phyloP scores from a whole-genome alignment of 2,888 invertebrate genomes.

The Hesperia comma region DNA sequence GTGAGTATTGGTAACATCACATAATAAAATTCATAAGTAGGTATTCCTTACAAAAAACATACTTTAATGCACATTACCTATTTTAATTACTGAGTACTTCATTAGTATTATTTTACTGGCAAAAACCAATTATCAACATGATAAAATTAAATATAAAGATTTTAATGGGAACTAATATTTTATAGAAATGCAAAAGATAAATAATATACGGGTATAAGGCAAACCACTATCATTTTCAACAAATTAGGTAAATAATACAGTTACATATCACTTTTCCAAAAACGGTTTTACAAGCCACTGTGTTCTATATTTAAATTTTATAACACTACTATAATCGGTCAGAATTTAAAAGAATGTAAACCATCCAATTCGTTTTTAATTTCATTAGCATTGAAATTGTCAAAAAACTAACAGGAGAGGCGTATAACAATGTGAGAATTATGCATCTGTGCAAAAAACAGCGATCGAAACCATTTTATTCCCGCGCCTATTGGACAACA shows the following conservation, averaged over 20 bases:
- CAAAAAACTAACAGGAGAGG: conserved; percentile 18
- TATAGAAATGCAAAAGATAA: too few relatives aligned
- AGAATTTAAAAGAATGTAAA: conserved; percentile 19
- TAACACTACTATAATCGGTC: conserved; percentile 6
- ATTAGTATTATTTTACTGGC: too few relatives aligned
- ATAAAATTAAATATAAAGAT: too few relatives aligned
- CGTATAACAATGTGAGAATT: conserved; percentile 29
- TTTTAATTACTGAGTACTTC: too few relatives aligned
- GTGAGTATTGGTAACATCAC: too few relatives aligned
- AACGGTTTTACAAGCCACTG: neutral
- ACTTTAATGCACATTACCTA: too few relatives aligned
- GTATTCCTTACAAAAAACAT: too few relatives aligned
- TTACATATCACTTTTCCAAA: neutral
- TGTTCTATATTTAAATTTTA: conserved; percentile 21
- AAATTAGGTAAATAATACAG: neutral
- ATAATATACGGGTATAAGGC: too few relatives aligned
- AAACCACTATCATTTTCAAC: neutral
- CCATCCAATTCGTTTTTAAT: conserved; percentile 22
- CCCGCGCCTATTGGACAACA: conserved; percentile 7
- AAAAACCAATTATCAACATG: too few relatives aligned
- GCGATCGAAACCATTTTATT: conserved; percentile 28
- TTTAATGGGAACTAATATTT: too few relatives aligned
- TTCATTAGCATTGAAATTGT: conserved; percentile 29
- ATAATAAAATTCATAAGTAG: too few relatives aligned
- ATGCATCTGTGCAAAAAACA: conserved; percentile 31